These are phyloP conservation scores for Halcyon malimbica DNA, from an alignment of 2,113 vertebrate genomes.

Conservation along the genomic window DNA sequence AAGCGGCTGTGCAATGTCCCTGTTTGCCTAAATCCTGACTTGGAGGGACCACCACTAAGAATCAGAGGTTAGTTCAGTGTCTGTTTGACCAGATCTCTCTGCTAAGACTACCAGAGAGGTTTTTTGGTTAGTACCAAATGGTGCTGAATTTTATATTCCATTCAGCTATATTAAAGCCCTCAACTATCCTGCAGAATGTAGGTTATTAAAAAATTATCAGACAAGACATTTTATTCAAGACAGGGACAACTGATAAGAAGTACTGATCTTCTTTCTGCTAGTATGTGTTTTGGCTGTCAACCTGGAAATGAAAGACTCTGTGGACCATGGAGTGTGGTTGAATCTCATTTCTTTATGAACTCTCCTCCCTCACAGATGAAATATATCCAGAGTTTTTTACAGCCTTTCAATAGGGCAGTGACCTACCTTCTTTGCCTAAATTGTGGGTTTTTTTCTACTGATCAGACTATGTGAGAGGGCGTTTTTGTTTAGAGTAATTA, in stretches of 20 bases:
- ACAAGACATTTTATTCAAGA: background rate
- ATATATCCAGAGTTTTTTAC: background rate
- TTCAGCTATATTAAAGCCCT: background rate
- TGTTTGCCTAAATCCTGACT: slow-evolving; percentile 76
- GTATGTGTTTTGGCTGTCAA: background rate
- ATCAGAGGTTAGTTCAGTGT: slow-evolving; percentile 76
- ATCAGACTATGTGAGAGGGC: background rate
- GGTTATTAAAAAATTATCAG: background rate
- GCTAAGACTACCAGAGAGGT: background rate
- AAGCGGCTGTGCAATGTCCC: slow-evolving; percentile 79
- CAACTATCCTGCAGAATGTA: background rate
- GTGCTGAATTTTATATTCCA: background rate
- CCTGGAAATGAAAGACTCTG: background rate
- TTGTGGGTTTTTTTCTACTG: background rate
- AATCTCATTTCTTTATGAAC: background rate
- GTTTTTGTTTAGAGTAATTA: background rate
- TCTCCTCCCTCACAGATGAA: background rate
- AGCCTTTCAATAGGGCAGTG: background rate
- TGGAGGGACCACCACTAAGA: slow-evolving; percentile 80
- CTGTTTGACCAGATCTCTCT: background rate
- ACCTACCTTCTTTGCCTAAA: background rate
- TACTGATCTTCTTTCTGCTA: background rate
- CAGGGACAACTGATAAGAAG: background rate
- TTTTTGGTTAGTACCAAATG: background rate
- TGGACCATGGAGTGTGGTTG: background rate